phyloP scores from a whole-genome alignment of 1,140 invertebrate genomes.

The Asbolus verrucosus region DNA sequence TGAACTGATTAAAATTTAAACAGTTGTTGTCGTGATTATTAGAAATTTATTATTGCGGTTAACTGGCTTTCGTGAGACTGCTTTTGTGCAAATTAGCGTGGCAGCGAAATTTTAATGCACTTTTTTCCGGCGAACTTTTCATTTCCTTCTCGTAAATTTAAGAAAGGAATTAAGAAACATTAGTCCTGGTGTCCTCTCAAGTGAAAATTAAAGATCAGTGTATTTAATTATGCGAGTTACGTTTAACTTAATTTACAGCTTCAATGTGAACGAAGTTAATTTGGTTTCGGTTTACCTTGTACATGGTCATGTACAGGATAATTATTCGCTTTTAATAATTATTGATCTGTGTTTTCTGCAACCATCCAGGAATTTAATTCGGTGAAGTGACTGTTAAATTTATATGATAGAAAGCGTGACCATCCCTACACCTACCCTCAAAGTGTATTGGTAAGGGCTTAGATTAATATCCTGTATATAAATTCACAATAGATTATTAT shows the following conservation, averaged over 20 bases:
- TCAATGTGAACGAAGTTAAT: background rate
- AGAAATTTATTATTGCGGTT: background rate
- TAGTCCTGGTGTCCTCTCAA: background rate
- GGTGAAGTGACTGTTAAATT: background rate
- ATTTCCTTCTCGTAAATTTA: constrained; percentile 2
- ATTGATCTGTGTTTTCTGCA: too few species aligned
- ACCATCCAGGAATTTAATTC: constrained; percentile 1
- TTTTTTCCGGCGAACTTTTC: background rate
- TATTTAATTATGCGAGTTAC: constrained; percentile 3
- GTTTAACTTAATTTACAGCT: background rate
- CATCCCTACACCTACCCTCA: constrained; percentile 7
- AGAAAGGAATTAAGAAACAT: background rate
- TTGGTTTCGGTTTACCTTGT: too few species aligned
- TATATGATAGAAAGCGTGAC: constrained; percentile 23
- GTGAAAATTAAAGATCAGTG: constrained; percentile 4
- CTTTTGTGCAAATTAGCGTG: background rate
- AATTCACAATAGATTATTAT: constrained; percentile 34
- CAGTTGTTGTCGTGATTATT: too few species aligned
- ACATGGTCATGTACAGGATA: too few species aligned
- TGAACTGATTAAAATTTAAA: too few species aligned
- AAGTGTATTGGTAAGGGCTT: background rate
- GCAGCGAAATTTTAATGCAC: background rate
- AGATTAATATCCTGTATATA: constrained; percentile 25
- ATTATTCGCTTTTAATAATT: too few species aligned
- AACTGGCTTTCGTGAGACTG: background rate